Evolutionary conservation across 92 coral and sea anemone species (phyloP), one percentile per base, ranked within the genome.

Genomic region (Anthopleura xanthogrammica): DNA sequence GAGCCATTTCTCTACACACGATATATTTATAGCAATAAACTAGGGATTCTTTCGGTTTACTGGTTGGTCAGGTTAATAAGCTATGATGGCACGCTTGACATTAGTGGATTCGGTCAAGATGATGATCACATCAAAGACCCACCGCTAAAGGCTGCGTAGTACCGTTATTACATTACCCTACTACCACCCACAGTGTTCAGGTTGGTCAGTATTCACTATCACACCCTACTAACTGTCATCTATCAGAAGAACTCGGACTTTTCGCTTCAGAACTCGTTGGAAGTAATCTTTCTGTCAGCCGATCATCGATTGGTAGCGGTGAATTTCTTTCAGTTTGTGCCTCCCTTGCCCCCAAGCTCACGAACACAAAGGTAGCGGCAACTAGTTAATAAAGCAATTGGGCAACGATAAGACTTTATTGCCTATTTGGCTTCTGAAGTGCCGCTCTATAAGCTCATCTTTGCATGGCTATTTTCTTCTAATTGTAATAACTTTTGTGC

Each of bases 371-470:
- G 87, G 82, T 75, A 83, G 86, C 82, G 87, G 75, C 76, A 64
- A 16, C 72, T 12, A 77, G 73, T 84, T 76, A 84, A 84, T 84
- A 84, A 84, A 60, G 82, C 82, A 76, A 84, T 84, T 77, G 87
- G 82, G n/a, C 60, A 24, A 56, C 56, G 87, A 84, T 84, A 84
- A 84, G 80, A 24, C 68, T 77, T 84, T 76, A 84, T 84, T 76
- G 82, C 81, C 77, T 76, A 74, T 84, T 77, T 84, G 87, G 87
- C 81, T 83, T 84, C 87, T 76, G 79, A 84, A 76, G 82, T 70
- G 82, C 87, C 87, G 87, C 87, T n/a, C 60, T 19, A 39, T 83
- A 58, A 72, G 79, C 84, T 81, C 84, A 81, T 81, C 84, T 81
- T 71, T 41, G n/a, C 58, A 77, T 41, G 76, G 41, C 77, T 68